These are phyloP conservation scores for Neocrepidodera transversa DNA, from an alignment of 2,888 invertebrate genomes.

Conservation along the genomic window DNA sequence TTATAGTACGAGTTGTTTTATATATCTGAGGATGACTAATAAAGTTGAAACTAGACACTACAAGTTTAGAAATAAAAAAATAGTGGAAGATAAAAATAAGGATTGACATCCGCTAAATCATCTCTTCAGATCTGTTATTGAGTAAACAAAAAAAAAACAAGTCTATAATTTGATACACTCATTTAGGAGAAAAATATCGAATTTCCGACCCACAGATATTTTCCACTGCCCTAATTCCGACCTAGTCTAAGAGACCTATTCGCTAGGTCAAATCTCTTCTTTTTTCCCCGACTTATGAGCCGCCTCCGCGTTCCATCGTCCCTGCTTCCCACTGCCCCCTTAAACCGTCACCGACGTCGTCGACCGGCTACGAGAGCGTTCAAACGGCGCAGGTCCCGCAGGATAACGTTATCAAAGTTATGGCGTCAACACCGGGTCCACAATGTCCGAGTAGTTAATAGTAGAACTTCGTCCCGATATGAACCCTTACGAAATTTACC, in stretches of 20 bases:
- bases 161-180: no score
- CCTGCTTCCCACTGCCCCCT: conserved; percentile 7
- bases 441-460: conserved; percentile 24
- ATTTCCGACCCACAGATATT: conserved; percentile 1
- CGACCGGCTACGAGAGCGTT: conserved; percentile 16
- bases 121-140: no score
- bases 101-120: no score
- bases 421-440: conserved; percentile 34
- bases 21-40: no score
- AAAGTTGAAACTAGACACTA: no score
- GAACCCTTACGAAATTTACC: conserved; percentile 20
- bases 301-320: conserved; percentile 4
- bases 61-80: no score
- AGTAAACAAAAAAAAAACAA: no score
- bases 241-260: conserved; percentile 28
- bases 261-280: conserved; percentile 24
- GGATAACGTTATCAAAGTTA: conserved; percentile 37
- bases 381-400: conserved; percentile 27
- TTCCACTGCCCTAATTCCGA: conserved; percentile 25
- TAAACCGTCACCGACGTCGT: conserved; percentile 15
- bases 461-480: conserved; percentile 25
- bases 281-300: conserved; percentile 3
- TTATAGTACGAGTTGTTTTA: no score
- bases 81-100: no score
- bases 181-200: no score